A percentile compares a stretch with the other conserved stretches of the same genome.
phyloP scores from a whole-genome alignment of 1,140 invertebrate genomes.

The Triops longicaudatus region DNA sequence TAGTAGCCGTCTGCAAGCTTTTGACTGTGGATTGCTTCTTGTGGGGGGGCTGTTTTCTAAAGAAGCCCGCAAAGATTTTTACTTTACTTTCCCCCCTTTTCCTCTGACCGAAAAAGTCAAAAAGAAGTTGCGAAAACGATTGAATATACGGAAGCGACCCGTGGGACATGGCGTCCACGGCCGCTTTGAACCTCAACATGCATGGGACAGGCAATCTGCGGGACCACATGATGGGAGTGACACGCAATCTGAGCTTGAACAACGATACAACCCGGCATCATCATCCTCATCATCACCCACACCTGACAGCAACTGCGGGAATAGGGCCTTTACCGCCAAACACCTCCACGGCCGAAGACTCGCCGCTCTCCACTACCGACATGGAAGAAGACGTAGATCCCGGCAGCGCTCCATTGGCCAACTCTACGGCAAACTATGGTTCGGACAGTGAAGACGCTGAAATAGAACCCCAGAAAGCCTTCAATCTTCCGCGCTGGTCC shows the following conservation, averaged over 20 bases:
- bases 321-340: not conserved
- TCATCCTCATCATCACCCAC: slow-evolving; percentile 10
- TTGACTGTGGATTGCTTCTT: slow-evolving; percentile 12
- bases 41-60: not conserved
- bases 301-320: not conserved
- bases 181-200: slow-evolving; percentile 7
- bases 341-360: slow-evolving; percentile 19
- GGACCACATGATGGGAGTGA: slow-evolving; percentile 8
- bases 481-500: not conserved
- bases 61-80: not conserved
- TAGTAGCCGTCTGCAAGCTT: not conserved
- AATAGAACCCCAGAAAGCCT: not conserved
- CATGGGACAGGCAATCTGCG: slow-evolving; percentile 1
- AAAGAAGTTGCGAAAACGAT: slow-evolving; percentile 18
- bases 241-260: slow-evolving; percentile 5
- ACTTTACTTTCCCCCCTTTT: not conserved
- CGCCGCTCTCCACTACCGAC: slow-evolving; percentile 4
- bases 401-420: not conserved
- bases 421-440: not conserved
- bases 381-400: slow-evolving; percentile 9
- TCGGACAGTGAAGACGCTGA: not conserved
- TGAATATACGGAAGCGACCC: not conserved
- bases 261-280: not conserved
- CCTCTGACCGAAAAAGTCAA: not conserved
- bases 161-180: slow-evolving; percentile 9